Evolutionary conservation across 2,797 vertebrate species (phyloP).

Genomic region (Siniperca obscura): DNA sequence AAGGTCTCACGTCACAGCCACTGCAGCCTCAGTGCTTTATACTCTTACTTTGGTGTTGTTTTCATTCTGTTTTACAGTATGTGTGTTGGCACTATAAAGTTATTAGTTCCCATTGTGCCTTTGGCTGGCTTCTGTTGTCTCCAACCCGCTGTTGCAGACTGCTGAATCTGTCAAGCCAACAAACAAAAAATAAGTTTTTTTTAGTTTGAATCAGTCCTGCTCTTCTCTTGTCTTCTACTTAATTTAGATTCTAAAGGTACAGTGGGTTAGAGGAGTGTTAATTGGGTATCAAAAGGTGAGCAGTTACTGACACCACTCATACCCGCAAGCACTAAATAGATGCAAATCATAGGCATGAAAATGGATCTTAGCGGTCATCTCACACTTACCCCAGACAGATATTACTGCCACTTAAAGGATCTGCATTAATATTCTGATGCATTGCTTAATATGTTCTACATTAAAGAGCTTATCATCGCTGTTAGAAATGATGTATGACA

Average conservation of each 20-base stretch:
- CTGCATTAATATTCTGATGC: slow-evolving; percentile 28
- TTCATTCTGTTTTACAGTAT: slow-evolving; percentile 14
- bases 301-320: slow-evolving; percentile 60
- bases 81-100: slow-evolving; percentile 6
- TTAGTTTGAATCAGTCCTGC: not conserved
- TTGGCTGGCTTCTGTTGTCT: slow-evolving; percentile 11
- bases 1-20: slow-evolving; percentile 20
- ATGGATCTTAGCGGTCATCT: slow-evolving; percentile 55
- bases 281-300: slow-evolving; percentile 65
- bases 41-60: slow-evolving; percentile 18
- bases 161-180: slow-evolving; percentile 11
- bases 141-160: slow-evolving; percentile 11
- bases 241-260: slow-evolving; percentile 20
- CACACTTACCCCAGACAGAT: slow-evolving; percentile 31
- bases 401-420: slow-evolving; percentile 52
- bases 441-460: slow-evolving; percentile 35
- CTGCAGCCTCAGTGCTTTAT: slow-evolving; percentile 17
- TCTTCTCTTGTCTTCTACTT: not conserved
- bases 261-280: slow-evolving; percentile 46
- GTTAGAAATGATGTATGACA: slow-evolving; percentile 30
- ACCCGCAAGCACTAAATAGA: slow-evolving; percentile 53
- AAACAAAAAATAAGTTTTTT: slow-evolving; percentile 18
- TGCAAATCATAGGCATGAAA: slow-evolving; percentile 70
- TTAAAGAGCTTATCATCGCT: slow-evolving; percentile 46
- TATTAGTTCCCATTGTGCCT: slow-evolving; percentile 12